These are phyloP conservation scores for Botia kubotai DNA, from an alignment of 2,797 vertebrate species.

Conservation along the genomic window DNA sequence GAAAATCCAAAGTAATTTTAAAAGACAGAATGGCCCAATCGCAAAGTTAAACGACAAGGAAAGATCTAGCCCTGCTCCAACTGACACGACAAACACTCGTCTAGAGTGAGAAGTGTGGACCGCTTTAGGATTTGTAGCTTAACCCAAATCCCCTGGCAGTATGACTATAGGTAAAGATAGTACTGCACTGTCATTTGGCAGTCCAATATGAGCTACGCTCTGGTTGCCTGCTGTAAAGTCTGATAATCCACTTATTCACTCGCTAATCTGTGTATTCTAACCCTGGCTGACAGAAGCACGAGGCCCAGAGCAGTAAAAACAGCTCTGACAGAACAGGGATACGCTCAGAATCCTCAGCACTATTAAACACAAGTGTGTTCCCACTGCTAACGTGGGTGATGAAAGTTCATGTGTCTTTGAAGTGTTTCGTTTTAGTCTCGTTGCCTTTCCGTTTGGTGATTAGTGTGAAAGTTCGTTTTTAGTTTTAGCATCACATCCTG, in stretches of 20 bases:
- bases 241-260: slow-evolving; percentile 87
- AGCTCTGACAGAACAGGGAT: slow-evolving; percentile 55
- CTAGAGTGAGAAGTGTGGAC: slow-evolving; percentile 63
- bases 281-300: slow-evolving; percentile 71
- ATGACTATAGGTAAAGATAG: slow-evolving; percentile 83
- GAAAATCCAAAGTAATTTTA: too few species aligned
- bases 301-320: slow-evolving; percentile 54
- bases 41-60: slow-evolving; percentile 52
- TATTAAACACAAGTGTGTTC: slow-evolving; percentile 56
- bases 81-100: slow-evolving; percentile 57
- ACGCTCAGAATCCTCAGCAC: slow-evolving; percentile 49
- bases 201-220: slow-evolving; percentile 83
- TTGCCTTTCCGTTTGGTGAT: slow-evolving; percentile 40
- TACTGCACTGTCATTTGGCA: slow-evolving; percentile 73
- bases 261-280: slow-evolving; percentile 83
- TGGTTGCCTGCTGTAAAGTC: slow-evolving; percentile 84
- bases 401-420: slow-evolving; percentile 57
- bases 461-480: slow-evolving; percentile 31
- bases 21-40: slow-evolving; percentile 44
- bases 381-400: slow-evolving; percentile 46
- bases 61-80: slow-evolving; percentile 47
- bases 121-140: slow-evolving; percentile 79
- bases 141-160: slow-evolving; percentile 77
- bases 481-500: slow-evolving; percentile 30
- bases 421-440: slow-evolving; percentile 45